Percentiles rank a stretch among this genome's conserved stretches.
phyloP scores from a whole-genome alignment of 2,797 vertebrate species.

The Threskiornis aethiopicus region DNA sequence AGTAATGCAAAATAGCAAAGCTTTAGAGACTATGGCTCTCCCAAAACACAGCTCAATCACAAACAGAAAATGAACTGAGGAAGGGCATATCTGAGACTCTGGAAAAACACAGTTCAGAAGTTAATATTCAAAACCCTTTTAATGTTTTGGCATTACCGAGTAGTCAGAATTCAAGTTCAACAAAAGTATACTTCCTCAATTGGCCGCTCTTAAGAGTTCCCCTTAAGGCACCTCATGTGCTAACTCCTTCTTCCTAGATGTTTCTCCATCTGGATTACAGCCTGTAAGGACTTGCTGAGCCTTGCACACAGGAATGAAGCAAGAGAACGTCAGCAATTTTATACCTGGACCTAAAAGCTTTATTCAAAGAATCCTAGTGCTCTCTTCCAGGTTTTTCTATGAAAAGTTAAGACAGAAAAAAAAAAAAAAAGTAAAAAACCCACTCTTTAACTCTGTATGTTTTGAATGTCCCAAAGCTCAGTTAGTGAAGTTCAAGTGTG shows the following conservation, averaged over 20 bases:
- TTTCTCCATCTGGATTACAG: background rate
- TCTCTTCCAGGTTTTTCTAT: background rate
- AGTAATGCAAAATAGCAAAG: conserved; percentile 40
- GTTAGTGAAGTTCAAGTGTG: background rate
- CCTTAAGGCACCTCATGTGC: background rate
- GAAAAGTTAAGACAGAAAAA: background rate
- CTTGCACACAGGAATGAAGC: background rate
- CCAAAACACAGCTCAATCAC: conserved; percentile 35
- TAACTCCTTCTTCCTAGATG: background rate
- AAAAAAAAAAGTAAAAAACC: fast-evolving
- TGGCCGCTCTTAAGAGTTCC: background rate
- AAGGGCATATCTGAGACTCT: background rate
- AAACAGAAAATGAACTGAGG: background rate
- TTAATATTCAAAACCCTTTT: background rate
- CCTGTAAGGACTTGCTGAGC: background rate
- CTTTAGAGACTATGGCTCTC: conserved; percentile 12
- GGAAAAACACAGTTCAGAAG: background rate
- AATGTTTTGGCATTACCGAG: background rate
- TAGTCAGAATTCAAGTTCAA: background rate
- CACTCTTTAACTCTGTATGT: background rate
- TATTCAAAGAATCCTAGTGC: background rate
- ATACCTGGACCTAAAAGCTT: background rate
- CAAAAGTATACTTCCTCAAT: background rate
- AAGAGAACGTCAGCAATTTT: background rate
- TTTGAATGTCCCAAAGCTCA: background rate